Evolutionary conservation across 2,113 vertebrate species (phyloP).

Genomic region (Meriones unguiculatus): DNA sequence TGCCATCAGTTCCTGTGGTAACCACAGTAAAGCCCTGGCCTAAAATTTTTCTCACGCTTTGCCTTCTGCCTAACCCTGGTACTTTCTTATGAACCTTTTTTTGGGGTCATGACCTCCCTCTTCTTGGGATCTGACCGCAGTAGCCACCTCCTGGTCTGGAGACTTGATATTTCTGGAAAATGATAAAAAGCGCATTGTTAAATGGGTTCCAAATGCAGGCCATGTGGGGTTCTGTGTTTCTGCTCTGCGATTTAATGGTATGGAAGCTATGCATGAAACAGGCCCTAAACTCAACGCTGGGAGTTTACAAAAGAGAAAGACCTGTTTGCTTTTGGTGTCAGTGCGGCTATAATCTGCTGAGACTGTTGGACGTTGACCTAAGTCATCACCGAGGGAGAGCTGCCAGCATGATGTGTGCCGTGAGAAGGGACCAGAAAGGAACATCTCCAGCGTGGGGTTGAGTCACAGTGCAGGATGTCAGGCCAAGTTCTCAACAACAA

Average conservation of each 20-base stretch:
- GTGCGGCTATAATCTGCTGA: too few species aligned
- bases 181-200: not conserved
- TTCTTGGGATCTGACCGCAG: not conserved
- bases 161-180: not conserved
- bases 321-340: not conserved
- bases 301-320: not conserved
- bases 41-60: not conserved
- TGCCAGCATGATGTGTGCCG: not conserved
- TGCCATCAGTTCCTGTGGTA: not conserved
- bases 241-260: too few species aligned
- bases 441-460: not conserved
- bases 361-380: not conserved
- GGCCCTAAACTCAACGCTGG: not conserved
- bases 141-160: not conserved
- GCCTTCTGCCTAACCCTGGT: not conserved
- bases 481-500: not conserved
- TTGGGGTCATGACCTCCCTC: not conserved
- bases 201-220: not conserved
- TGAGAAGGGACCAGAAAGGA: not conserved
- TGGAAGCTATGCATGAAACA: too few species aligned
- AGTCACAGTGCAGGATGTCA: not conserved
- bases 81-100: not conserved
- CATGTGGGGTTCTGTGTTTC: not conserved
- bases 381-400: not conserved
- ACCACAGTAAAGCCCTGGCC: not conserved